These are phyloP conservation scores for Helobdella robusta DNA, from an alignment of 2,888 invertebrate species.

Conservation along the genomic window DNA sequence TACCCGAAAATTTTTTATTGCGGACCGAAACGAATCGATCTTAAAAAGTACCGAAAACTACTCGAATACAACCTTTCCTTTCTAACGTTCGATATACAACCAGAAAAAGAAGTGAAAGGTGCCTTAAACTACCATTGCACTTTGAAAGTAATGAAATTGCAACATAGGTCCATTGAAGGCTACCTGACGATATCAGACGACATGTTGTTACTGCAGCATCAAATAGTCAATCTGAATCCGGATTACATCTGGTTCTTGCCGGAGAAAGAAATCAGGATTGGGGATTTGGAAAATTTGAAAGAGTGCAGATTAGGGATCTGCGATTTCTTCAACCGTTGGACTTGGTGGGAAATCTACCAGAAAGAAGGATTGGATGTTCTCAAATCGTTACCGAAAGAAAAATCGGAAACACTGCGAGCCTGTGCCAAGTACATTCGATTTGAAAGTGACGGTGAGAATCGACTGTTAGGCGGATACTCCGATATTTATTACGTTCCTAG, in stretches of 20 bases:
- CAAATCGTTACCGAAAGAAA: conserved; percentile 12
- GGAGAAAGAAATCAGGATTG: conserved; percentile 28
- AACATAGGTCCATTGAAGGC: conserved; percentile 25
- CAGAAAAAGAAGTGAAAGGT: conserved; percentile 28
- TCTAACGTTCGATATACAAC: conserved; percentile 26
- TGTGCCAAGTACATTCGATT: neutral
- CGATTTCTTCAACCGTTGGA: conserved; percentile 32
- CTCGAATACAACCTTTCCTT: conserved; percentile 28
- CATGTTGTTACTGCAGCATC: conserved; percentile 26
- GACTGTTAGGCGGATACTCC: conserved; percentile 31
- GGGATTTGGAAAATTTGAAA: conserved; percentile 28
- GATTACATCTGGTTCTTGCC: conserved; percentile 31
- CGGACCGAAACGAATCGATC: conserved; percentile 30
- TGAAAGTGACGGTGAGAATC: neutral
- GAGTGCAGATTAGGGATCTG: conserved; percentile 35
- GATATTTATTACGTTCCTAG: conserved; percentile 34
- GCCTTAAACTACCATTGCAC: conserved; percentile 34
- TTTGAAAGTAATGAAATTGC: conserved; percentile 28
- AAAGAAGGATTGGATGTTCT: conserved; percentile 22
- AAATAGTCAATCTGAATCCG: conserved; percentile 12
- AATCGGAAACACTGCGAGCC: neutral
- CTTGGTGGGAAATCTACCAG: conserved; percentile 34
- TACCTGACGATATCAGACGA: conserved; percentile 34
- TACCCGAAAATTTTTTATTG: conserved; percentile 35
- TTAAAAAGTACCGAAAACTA: conserved; percentile 13